Percentiles rank a stretch among this genome's conserved stretches.
Conservation (phyloP, 1,140 invertebrate species). For the Meteorus sp. region DNA sequence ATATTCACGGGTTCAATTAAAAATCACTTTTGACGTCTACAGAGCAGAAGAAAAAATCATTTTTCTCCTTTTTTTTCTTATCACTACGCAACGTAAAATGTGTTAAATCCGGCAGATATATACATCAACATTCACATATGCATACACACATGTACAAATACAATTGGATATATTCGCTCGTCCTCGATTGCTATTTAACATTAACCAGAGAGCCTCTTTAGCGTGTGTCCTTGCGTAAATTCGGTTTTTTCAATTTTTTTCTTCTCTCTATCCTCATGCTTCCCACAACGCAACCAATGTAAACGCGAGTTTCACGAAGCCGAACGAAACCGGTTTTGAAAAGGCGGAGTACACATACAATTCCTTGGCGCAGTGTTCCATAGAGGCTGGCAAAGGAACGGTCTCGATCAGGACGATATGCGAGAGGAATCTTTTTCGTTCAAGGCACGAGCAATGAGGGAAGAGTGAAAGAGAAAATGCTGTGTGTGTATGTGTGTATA, state of each 20-base stretch:
- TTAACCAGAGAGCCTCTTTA: conserved; percentile 29
- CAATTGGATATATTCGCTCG: conserved; percentile 1
- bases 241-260: conserved; percentile 34
- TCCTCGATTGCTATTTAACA: conserved; percentile 13
- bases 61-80: no score
- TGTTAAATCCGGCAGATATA: no score
- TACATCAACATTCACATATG: no score
- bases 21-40: no score
- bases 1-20: no score
- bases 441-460: neutral
- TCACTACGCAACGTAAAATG: no score
- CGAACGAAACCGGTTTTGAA: conserved; percentile 49
- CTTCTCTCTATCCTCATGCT: conserved; percentile 42
- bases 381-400: conserved; percentile 24
- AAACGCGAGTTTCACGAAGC: conserved; percentile 44
- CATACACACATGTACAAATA: no score
- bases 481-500: conserved; percentile 5
- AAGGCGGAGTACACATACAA: conserved; percentile 34
- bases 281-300: conserved; percentile 42
- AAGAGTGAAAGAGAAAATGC: neutral
- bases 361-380: conserved; percentile 32
- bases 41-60: no score
- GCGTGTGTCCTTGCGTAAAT: conserved; percentile 49
- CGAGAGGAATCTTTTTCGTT: conserved; percentile 23
- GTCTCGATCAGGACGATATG: conserved; percentile 29